These are phyloP conservation scores for Oncorhynchus keta DNA, from an alignment of 2,113 vertebrate species.

Conservation along the genomic window DNA sequence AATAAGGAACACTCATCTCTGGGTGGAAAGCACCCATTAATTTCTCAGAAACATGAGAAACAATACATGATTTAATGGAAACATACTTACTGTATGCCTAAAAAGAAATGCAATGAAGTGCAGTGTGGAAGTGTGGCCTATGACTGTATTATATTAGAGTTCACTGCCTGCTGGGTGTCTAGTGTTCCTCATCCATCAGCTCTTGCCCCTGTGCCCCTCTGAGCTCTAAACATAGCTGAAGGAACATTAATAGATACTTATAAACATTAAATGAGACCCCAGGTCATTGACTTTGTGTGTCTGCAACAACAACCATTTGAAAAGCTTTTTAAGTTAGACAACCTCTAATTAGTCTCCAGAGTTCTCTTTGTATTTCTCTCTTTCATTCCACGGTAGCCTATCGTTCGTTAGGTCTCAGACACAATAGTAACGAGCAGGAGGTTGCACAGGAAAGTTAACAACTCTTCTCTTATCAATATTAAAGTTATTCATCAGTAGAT, in stretches of 20 bases:
- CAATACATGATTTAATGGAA: constrained; percentile 61
- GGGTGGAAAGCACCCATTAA: constrained; percentile 77
- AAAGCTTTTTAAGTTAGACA: constrained; percentile 65
- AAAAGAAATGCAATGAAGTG: constrained; percentile 81
- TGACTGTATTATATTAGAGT: constrained; percentile 62
- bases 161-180: constrained; percentile 80
- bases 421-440: constrained; percentile 47
- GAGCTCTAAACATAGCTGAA: constrained; percentile 71
- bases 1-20: constrained; percentile 82
- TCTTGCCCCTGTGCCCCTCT: constrained; percentile 67
- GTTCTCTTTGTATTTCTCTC: constrained; percentile 29
- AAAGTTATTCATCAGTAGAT: constrained; percentile 34
- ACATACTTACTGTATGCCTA: constrained; percentile 46
- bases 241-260: constrained; percentile 71
- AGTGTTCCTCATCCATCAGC: constrained; percentile 85
- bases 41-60: constrained; percentile 71
- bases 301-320: constrained; percentile 63
- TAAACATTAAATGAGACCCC: constrained; percentile 72
- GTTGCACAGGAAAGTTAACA: constrained; percentile 48
- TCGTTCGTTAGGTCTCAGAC: constrained; percentile 44
- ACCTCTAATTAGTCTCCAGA: constrained; percentile 73
- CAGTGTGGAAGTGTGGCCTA: constrained; percentile 65
- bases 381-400: constrained; percentile 8
- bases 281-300: constrained; percentile 61
- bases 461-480: not conserved